A percentile compares a stretch with the other conserved stretches of the same genome.
These are phyloP conservation scores for Steatocranus sp. DNA, from an alignment of 2,797 vertebrate species.

Conservation along the genomic window DNA sequence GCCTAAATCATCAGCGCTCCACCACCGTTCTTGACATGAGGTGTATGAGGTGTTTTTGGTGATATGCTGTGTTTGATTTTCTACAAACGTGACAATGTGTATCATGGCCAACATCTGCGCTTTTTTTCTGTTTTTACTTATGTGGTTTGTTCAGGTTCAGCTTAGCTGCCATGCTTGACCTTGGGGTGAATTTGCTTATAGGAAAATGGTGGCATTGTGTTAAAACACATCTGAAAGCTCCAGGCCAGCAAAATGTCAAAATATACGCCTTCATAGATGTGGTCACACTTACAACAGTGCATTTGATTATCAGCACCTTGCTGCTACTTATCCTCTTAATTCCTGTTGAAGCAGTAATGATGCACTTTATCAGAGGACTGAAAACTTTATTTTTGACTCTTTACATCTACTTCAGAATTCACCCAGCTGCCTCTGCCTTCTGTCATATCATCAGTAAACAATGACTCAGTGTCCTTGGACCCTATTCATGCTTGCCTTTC, in stretches of 20 bases:
- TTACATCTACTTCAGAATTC: neutral
- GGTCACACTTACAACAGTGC: neutral
- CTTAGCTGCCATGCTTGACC: neutral
- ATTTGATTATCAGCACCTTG: neutral
- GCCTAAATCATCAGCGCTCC: neutral
- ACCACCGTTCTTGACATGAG: neutral
- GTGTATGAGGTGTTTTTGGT: neutral
- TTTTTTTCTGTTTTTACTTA: neutral
- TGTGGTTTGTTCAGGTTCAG: neutral
- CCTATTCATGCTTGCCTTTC: neutral
- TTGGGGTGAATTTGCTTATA: neutral
- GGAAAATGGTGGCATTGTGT: neutral
- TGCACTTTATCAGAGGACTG: neutral
- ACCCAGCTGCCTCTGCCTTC: neutral
- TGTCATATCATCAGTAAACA: neutral
- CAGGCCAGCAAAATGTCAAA: neutral
- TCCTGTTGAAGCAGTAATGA: neutral
- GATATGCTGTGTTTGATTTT: neutral
- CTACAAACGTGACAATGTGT: neutral
- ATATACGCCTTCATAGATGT: neutral
- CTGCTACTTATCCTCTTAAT: neutral
- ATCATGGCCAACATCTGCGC: accelerated
- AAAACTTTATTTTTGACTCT: neutral
- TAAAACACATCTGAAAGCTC: neutral
- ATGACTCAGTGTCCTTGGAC: neutral